Conservation (phyloP, 2,797 vertebrate genomes). For the Chaetophractus vellerosus region DNA sequence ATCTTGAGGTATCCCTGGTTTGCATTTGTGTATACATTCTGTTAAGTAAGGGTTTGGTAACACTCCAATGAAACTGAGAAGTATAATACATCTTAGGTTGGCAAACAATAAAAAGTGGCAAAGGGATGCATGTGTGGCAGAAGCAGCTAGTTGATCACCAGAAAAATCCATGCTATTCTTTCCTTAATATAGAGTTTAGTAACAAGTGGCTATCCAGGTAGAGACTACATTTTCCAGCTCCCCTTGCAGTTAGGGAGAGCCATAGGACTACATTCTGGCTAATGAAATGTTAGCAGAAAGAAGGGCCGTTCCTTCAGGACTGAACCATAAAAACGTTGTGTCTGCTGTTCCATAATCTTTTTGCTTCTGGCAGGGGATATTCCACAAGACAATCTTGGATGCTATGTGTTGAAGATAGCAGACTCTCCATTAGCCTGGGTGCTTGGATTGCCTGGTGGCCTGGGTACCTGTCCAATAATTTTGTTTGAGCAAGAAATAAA, state of each 20-base stretch:
- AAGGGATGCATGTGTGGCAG: background rate
- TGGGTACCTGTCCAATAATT: background rate
- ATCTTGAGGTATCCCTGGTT: constrained; percentile 18
- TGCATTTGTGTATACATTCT: constrained; percentile 15
- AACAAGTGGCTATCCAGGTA: background rate
- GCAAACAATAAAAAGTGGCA: constrained; percentile 25
- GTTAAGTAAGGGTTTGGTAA: background rate
- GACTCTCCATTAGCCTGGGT: background rate
- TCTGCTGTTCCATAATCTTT: background rate
- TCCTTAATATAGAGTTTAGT: background rate
- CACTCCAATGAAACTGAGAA: constrained; percentile 24
- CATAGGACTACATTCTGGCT: background rate
- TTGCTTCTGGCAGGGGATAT: background rate
- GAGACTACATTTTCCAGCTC: background rate
- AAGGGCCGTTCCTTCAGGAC: too few species aligned
- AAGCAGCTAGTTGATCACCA: background rate
- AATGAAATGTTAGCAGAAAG: background rate
- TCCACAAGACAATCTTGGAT: background rate
- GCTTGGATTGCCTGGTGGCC: background rate
- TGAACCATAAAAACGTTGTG: background rate
- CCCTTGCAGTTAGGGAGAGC: background rate
- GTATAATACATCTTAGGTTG: background rate
- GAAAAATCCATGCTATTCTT: background rate
- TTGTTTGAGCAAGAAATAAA: constrained; percentile 4
- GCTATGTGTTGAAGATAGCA: background rate